phyloP scores from a whole-genome alignment of 2,888 invertebrate species.

The Coelinius sp. region DNA sequence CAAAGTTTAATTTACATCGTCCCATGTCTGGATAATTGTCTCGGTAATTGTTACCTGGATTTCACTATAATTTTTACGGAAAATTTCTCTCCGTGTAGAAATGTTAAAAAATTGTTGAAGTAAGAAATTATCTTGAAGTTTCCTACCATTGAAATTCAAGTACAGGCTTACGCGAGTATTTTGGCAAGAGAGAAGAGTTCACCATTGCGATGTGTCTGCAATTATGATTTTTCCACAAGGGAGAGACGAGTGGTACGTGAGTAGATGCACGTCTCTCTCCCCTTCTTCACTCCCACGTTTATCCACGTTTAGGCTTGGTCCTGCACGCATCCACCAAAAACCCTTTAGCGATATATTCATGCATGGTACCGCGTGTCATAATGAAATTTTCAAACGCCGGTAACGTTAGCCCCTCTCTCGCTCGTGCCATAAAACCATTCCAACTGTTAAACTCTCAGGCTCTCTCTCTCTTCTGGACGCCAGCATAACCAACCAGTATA shows the following conservation, averaged over 20 bases:
- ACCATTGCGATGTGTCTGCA: conserved; percentile 14
- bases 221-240: conserved; percentile 5
- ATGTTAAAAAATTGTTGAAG: too few relatives aligned
- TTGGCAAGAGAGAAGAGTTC: conserved; percentile 4
- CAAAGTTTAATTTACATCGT: too few relatives aligned
- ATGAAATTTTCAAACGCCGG: conserved; percentile 21
- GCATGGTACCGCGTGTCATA: conserved; percentile 1
- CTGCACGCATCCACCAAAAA: conserved; percentile 6
- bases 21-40: too few relatives aligned
- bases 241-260: conserved; percentile 12
- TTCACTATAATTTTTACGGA: too few relatives aligned
- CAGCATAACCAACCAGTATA: conserved; percentile 43
- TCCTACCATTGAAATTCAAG: neutral
- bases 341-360: conserved; percentile 22
- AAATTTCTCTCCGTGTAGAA: too few relatives aligned
- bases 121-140: neutral
- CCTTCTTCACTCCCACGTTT: neutral
- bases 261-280: neutral
- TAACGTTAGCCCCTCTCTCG: neutral
- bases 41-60: too few relatives aligned
- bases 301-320: conserved; percentile 1
- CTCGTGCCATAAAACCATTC: conserved; percentile 12
- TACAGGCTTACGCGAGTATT: neutral
- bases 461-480: neutral
- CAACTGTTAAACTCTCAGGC: neutral